phyloP scores from a whole-genome alignment of 1,140 invertebrate genomes.

The Ooceraea biroi region DNA sequence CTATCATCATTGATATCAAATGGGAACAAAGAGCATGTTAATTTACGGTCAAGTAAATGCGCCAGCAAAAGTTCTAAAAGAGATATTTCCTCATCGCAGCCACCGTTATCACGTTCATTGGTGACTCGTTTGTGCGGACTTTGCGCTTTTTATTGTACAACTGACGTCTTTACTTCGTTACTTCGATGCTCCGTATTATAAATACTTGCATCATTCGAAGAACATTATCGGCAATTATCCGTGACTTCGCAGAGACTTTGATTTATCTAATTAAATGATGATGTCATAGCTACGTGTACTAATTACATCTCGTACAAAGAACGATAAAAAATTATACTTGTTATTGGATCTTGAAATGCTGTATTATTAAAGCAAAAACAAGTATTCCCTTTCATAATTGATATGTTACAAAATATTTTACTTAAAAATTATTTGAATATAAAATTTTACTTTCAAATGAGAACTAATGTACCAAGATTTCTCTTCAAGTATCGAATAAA shows the following conservation, averaged over 20 bases:
- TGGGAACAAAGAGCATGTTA: background rate
- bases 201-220: background rate
- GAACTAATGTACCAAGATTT: background rate
- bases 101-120: conserved; percentile 13
- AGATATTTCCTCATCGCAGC: background rate
- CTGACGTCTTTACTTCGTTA: conserved; percentile 50
- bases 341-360: background rate
- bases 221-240: background rate
- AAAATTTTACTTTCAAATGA: background rate
- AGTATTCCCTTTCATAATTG: too few relatives aligned
- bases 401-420: background rate
- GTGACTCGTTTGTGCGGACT: conserved; percentile 52
- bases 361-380: background rate
- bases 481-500: background rate
- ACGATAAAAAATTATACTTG: background rate
- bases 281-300: background rate
- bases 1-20: background rate
- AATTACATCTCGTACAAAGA: background rate
- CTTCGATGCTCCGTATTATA: background rate
- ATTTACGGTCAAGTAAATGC: background rate
- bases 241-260: background rate
- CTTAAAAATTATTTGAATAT: background rate
- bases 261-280: background rate
- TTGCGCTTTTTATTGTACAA: conserved; percentile 69
- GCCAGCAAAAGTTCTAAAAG: conserved; percentile 13